Conservation (phyloP, 1,140 invertebrate species). For the Cotesia typhae region DNA sequence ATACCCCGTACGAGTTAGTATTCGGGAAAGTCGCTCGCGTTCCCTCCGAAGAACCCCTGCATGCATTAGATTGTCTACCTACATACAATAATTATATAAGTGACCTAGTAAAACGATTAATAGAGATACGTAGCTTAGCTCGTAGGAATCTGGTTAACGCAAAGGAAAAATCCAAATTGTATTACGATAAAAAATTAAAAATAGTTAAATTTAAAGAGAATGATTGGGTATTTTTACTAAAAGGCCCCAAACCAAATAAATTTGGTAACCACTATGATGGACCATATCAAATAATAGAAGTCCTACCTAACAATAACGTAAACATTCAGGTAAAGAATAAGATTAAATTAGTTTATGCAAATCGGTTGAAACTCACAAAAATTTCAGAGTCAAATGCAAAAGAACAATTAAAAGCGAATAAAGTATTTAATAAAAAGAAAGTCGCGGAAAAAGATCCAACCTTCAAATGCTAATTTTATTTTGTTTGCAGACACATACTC, state of each 20-base stretch:
- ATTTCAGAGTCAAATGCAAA: too few species aligned
- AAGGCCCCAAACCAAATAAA: conserved; percentile 13
- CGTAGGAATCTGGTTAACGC: neutral
- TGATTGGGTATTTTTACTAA: conserved; percentile 22
- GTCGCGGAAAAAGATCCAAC: too few species aligned
- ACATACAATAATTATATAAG: conserved; percentile 19
- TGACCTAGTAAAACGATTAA: conserved; percentile 12
- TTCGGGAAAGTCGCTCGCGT: conserved; percentile 14
- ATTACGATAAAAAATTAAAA: conserved; percentile 27
- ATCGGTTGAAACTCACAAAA: too few species aligned
- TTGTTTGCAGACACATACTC: too few species aligned
- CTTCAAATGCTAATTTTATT: too few species aligned
- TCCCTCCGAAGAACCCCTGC: conserved; percentile 13
- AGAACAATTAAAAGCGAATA: too few species aligned
- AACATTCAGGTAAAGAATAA: too few species aligned
- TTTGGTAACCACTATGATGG: conserved; percentile 19
- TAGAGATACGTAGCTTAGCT: conserved; percentile 6
- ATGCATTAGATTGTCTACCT: neutral
- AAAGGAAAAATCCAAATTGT: conserved; percentile 24
- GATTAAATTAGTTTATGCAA: too few species aligned
- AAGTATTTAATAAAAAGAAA: too few species aligned
- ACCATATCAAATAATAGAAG: conserved; percentile 10
- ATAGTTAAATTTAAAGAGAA: conserved; percentile 1
- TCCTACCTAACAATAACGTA: conserved; percentile 12
- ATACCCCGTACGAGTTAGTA: conserved; percentile 25